Base-by-base conservation (phyloP, 2,888 invertebrate species). In the Slavum lentiscoides region DNA sequence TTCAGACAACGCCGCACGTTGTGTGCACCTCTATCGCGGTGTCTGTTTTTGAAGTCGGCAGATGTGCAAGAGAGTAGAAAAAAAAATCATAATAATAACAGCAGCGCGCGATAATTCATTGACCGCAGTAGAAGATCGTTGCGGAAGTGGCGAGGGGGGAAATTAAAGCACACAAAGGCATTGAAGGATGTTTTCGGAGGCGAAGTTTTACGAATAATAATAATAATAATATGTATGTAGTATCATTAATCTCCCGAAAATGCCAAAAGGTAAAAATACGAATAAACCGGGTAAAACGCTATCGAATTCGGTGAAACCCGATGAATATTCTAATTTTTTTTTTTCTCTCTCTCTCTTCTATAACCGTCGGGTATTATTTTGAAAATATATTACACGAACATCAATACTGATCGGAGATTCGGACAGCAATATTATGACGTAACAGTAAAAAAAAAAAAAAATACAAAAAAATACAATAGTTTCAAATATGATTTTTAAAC, bases 201-300 rank as follows among this genome's bases (percentile, higher is more conserved):
- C 37, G 5, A 72, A 72, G 37, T 80, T 58, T 70, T 39, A 64
- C 7, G 39, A 70, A 77, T 53, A 19, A 75, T 62, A 69, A 76
- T 49, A 62, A 4, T 2, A 30, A 30, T 30, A 30, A 37, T 66
- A 74, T n/a, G n/a, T n/a, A n/a, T n/a, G n/a, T 19, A 49, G 21
- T 55, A 70, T 70, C 70, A 80, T 80, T 80, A 80, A 80, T 80
- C 70, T 77, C 49, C 23, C 13, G 61, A 72, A 77, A 39, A 17
- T 69, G 68, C 13, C 68, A 49, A 66, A 68, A 59, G 30, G 61
- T 49, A 61, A 68, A 30, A 68, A 68, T 68, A 64, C 30, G n/a
- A 59, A 59, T n/a, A 11, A 23, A 66, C n/a, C 11, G 7, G 19
- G 58, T 66, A 23, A 23, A 55, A 74, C 23, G 55, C 43, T 39